phyloP scores from a whole-genome alignment of 2,113 vertebrate genomes.

The Herpetotheres cachinnans region DNA sequence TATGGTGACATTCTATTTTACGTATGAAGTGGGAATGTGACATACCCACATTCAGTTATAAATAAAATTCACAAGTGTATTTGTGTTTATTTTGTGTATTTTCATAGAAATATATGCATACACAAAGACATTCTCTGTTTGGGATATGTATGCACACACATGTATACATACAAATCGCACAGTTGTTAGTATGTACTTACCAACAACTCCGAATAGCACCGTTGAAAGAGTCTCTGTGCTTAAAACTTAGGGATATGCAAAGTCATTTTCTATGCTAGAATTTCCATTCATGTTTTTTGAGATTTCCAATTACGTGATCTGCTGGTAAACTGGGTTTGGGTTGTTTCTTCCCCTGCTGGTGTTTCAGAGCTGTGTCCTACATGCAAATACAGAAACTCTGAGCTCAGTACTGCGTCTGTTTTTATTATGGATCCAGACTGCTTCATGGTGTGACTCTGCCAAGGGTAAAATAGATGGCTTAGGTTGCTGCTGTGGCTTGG shows the following conservation, averaged over 20 bases:
- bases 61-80: neutral
- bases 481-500: conserved; percentile 4
- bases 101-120: no score
- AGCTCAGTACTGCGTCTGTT: neutral
- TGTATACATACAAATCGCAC: neutral
- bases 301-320: neutral
- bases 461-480: neutral
- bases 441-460: neutral
- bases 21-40: neutral
- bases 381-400: neutral
- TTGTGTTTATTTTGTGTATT: neutral
- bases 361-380: neutral
- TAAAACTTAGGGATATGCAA: neutral
- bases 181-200: neutral
- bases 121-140: neutral
- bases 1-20: neutral
- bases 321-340: neutral
- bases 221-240: neutral
- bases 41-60: neutral
- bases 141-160: neutral
- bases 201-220: neutral
- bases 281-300: neutral
- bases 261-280: neutral
- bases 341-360: neutral
- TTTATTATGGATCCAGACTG: neutral